Evolutionary conservation across 92 coral and sea anemone species (phyloP), one percentile per base, ranked within the genome.

Genomic region (Montipora capitata): DNA sequence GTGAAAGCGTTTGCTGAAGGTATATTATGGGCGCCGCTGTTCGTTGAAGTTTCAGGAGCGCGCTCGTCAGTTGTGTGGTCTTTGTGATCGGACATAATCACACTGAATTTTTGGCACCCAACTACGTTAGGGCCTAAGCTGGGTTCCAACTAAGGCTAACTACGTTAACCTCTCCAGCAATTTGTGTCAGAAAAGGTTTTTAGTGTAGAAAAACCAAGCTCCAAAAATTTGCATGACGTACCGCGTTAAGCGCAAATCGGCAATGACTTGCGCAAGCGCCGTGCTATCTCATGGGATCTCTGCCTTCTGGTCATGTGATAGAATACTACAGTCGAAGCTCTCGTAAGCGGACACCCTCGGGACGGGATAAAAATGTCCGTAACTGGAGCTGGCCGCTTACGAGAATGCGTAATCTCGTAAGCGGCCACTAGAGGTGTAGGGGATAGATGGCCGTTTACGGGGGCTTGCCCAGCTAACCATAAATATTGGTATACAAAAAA

Each of bases 81-180:
- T 44, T 80, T 38, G 77, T 44, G 77, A 43, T 44, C 40, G 40
- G 77, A 44, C 77, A 72, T 72, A 72, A 15, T 15, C 58, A 44
- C 58, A 72, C 57, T 15, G 54, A 43, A 71, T 70, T 78, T 57
- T 39, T 18, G 51, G 72, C 57, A 13, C 74, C 85, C 57, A 43
- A 80, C 76, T 80, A 48, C 48, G 72, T 62, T 78, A 76, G 81
- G 44, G 44, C 83, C 72, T 78, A 42, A 16, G 71, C 83, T 78
- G 83, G 71, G 62, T 45, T 59, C 48, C 67, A 43, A 11, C 17
- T 57, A 5, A 66, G 75, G 72, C 65, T 68, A 67, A 80, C 85
- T 57, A 66, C 77, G 85, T 80, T 80, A 80, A 44, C 85, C 42
- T 65, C 64, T 67, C 75, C 76, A 80, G 85, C 40, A 65, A 79